A percentile compares a stretch with the other conserved stretches of the same genome.
These are phyloP conservation scores for Sesamia inferens DNA, from an alignment of 2,888 invertebrate genomes.

Conservation along the genomic window DNA sequence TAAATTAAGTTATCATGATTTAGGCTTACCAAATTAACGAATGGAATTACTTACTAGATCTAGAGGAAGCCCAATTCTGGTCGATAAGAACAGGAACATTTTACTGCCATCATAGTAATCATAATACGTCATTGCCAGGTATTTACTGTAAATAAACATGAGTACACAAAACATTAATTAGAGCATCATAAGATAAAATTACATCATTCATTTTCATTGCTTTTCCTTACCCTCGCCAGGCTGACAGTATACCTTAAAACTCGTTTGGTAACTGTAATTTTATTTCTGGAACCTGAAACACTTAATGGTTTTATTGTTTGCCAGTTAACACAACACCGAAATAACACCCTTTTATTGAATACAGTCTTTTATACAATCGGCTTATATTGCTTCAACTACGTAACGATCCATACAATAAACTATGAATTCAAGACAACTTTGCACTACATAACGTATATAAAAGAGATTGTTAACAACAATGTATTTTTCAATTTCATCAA, in stretches of 20 bases:
- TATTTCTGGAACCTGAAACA: slow-evolving; percentile 58
- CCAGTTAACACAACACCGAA: slow-evolving; percentile 44
- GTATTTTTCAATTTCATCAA: slow-evolving; percentile 48
- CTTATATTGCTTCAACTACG: slow-evolving; percentile 15
- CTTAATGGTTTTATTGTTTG: slow-evolving; percentile 54
- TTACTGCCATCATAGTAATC: slow-evolving; percentile 93
- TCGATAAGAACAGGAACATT: slow-evolving; percentile 92
- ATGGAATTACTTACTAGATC: slow-evolving; percentile 92
- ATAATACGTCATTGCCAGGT: slow-evolving; percentile 72
- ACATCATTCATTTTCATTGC: slow-evolving; percentile 7
- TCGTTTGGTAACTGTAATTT: slow-evolving; percentile 33
- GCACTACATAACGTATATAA: slow-evolving; percentile 19
- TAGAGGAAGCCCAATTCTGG: slow-evolving; percentile 92
- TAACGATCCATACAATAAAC: slow-evolving; percentile 29
- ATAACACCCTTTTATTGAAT: slow-evolving; percentile 17
- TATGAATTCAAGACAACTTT: slow-evolving; percentile 33
- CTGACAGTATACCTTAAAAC: slow-evolving; percentile 22
- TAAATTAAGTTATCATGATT: not conserved
- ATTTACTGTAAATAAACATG: slow-evolving; percentile 53
- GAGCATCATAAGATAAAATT: not conserved
- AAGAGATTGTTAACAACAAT: slow-evolving; percentile 46
- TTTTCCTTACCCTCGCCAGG: slow-evolving; percentile 29
- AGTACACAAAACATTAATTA: not conserved
- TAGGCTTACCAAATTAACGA: not conserved
- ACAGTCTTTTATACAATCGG: slow-evolving; percentile 22